Base-by-base conservation (phyloP, 2,113 vertebrate species). In the Malurus alboscapulatus region DNA sequence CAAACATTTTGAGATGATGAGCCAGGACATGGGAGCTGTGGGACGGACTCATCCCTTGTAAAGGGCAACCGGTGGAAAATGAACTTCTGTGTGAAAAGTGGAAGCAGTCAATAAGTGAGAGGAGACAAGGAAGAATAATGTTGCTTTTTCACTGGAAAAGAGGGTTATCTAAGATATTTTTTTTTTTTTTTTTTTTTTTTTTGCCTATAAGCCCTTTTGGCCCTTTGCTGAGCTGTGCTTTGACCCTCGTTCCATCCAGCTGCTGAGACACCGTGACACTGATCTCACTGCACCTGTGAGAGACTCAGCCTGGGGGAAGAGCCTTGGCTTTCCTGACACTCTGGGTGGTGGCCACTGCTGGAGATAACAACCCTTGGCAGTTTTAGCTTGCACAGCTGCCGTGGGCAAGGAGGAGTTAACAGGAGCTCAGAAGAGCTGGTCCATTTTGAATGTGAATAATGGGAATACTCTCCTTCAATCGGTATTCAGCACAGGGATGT, bases 391-490 rank as follows among this genome's bases (percentile, higher is more conserved):
- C 47, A 73, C 50, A 79, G 24, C 51, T 66, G 20, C 42, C 69
- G 16, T 61, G 92, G 94, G 45, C 75, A 71, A 65, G 50, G 10
- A 86, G 42, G 94, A 92, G 95, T 94, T 97, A 97, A 97, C 29
- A 45, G 17, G 73, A 86, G 66, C 82, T 88, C 67, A 61, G 36
- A 78, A 90, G 87, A 93, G 65, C 74, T 19, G 50, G 80, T 57
- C 86, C 32, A 6, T 88, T 93, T 95, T 90, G 84, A 94, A 91
- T 80, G 84, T 88, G 94, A 96, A 96, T 96, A 92, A 96, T 90
- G 79, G 92, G 96, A 94, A 97, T 91, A 96, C 93, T 94, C 86
- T 96, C 96, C 95, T 97, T 97, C 96, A 97, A 97, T 97, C 95
- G 93, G 83, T 96, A 97, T 97, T 97, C 97, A 93, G 93, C 75